Percentiles rank a stretch among this genome's conserved stretches.
Conservation (phyloP, 1,140 invertebrate genomes). For the Andrena cerasifolii region DNA sequence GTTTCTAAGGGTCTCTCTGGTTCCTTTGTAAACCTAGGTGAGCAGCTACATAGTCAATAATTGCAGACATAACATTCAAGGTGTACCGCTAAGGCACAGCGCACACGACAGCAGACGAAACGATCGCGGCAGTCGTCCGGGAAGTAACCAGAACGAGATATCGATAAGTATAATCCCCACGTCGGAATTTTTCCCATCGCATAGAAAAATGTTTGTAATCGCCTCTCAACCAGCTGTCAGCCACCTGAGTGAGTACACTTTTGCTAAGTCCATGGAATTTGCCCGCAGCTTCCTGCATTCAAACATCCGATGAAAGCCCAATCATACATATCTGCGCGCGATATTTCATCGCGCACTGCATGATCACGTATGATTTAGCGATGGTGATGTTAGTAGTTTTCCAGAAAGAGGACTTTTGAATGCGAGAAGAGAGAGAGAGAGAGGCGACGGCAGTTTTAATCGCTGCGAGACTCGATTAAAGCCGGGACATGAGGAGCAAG, state of each 20-base stretch:
- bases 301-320: not conserved
- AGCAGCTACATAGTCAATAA: slow-evolving; percentile 74
- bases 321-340: not conserved
- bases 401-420: not conserved
- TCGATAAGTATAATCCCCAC: slow-evolving; percentile 76
- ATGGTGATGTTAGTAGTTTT: not conserved
- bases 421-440: not conserved
- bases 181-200: slow-evolving; percentile 67
- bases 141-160: slow-evolving; percentile 70
- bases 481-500: not conserved
- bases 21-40: slow-evolving; percentile 60
- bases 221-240: slow-evolving; percentile 68
- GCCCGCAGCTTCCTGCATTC: too few relatives aligned
- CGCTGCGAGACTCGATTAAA: slow-evolving; percentile 20
- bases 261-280: not conserved
- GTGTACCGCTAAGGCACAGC: slow-evolving; percentile 52
- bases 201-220: slow-evolving; percentile 74
- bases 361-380: slow-evolving; percentile 8
- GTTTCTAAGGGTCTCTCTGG: slow-evolving; percentile 21
- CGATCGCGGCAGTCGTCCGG: slow-evolving; percentile 26
- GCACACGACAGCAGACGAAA: slow-evolving; percentile 46
- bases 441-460: not conserved
- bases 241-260: slow-evolving; percentile 72
- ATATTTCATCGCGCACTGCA: not conserved
- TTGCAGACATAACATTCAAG: slow-evolving; percentile 73